A percentile compares a stretch with the other conserved stretches of the same genome.
Evolutionary conservation across 2,797 vertebrate genomes (phyloP).

Genomic region (Mormyrops attenuatus): DNA sequence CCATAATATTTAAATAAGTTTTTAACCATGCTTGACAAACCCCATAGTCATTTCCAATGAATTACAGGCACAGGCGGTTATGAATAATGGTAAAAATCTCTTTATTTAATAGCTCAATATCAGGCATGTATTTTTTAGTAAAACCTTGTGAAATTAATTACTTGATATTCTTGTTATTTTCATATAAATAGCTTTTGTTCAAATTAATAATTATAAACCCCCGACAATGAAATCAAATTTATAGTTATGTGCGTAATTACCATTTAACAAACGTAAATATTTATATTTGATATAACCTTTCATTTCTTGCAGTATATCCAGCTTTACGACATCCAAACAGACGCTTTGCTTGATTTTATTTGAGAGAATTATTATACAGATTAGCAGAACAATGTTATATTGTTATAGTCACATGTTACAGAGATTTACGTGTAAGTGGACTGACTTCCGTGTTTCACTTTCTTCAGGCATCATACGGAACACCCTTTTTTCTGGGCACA

Average conservation of each 20-base stretch:
- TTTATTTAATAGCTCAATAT: neutral
- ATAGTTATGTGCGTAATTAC: neutral
- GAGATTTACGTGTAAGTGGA: neutral
- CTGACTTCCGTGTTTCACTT: neutral
- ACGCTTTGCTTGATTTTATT: neutral
- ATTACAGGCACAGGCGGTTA: neutral
- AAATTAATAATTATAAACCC: neutral
- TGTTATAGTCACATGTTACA: neutral
- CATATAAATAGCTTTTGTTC: neutral
- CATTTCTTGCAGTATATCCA: neutral
- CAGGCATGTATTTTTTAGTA: neutral
- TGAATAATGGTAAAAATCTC: neutral
- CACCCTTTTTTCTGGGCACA: neutral
- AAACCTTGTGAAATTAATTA: neutral
- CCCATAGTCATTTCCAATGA: neutral
- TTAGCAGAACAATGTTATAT: neutral
- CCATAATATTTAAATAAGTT: neutral
- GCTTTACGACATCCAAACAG: neutral
- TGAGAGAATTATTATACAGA: neutral
- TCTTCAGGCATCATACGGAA: conserved; percentile 1
- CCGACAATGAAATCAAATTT: neutral
- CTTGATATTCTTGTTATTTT: neutral
- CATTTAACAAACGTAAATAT: neutral
- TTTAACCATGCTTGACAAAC: neutral
- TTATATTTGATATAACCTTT: neutral